Evolutionary conservation across 2,888 invertebrate species (phyloP).

Genomic region (Hetaerina titia): DNA sequence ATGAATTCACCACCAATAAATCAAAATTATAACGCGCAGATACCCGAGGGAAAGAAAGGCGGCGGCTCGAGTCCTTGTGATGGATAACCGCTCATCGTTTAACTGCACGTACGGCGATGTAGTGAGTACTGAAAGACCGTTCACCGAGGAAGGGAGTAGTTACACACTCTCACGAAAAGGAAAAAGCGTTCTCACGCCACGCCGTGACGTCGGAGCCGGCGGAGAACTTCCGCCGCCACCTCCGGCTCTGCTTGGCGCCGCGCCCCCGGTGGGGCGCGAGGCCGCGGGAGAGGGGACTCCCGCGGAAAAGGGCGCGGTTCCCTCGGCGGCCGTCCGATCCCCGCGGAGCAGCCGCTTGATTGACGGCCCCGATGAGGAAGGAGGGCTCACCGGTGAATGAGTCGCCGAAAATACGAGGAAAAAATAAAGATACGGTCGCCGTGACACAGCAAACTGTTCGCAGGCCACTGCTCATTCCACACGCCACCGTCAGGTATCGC

Average conservation of each 20-base stretch:
- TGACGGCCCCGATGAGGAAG: constrained; percentile 51
- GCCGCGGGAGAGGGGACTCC: constrained; percentile 44
- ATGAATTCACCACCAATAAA: background rate
- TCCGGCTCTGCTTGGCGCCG: background rate
- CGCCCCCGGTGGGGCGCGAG: background rate
- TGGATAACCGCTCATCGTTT: background rate
- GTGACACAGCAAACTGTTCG: constrained; percentile 56
- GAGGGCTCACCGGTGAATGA: constrained; percentile 40
- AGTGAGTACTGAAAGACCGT: too few species aligned
- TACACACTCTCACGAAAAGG: background rate
- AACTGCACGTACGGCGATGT: background rate
- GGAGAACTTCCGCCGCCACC: background rate
- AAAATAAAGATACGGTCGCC: constrained; percentile 18
- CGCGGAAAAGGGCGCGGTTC: constrained; percentile 61
- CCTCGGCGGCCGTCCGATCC: constrained; percentile 24
- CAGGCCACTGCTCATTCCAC: constrained; percentile 53
- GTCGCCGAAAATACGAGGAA: constrained; percentile 45
- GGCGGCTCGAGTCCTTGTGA: background rate
- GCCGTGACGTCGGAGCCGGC: constrained; percentile 19
- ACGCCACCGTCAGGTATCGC: constrained; percentile 53
- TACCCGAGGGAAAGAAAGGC: background rate
- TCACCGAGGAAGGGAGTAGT: background rate
- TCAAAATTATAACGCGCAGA: background rate
- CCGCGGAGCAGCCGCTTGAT: constrained; percentile 40
- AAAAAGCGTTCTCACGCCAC: constrained; percentile 42